Evolutionary conservation across 2,113 vertebrate species (phyloP), one percentile per base, ranked within the genome.

Genomic region (Caretta caretta): DNA sequence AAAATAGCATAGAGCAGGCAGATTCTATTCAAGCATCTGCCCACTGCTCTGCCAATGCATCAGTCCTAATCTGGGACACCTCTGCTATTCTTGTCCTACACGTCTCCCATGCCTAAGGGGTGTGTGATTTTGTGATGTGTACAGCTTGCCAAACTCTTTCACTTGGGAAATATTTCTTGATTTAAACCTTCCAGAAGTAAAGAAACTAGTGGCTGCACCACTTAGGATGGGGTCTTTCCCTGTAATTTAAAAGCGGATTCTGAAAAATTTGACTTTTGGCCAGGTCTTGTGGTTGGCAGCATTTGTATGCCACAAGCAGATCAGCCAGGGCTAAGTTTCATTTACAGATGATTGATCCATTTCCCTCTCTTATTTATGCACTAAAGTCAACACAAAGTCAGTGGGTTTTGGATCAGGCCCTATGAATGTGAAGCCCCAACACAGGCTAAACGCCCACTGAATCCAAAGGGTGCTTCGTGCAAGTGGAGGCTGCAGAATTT

Each of bases 1-100:
- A 94, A 90, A 92, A 80, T 62, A 94, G 93, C 92, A 72, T 38
- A 72, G 31, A 38, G n/a, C 9, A 72, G 2, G 12, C 57, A 29
- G 25, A 31, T 59, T 11, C 57, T 59, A 57, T 27, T 57, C 56
- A 59, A 31, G 57, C 27, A 59, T 59, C 27, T 5, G 12, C 57
- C 11, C 17, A 93, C 93, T 89, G 87, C 92, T 92, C 90, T 93
- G 89, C n/a, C n/a, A 85, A 88, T 80, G 87, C 87, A 69, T 85
- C 92, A 90, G 0, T 81, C 62, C 49, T 80, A 76, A 89, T 85
- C 80, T 91, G 51, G 13, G 20, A 48, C 46, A 78, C 12, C 83
- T 84, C 87, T 46, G 62, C 72, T 91, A 78, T 80, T 80, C 86
- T 72, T 72, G n/a, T 35, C n/a, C 85, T 72, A 42, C 5, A 10